A percentile compares a stretch with the other conserved stretches of the same genome.
Conservation (phyloP, 53 echinoderm and acorn worm species). For the Hippasteria phrygiana region DNA sequence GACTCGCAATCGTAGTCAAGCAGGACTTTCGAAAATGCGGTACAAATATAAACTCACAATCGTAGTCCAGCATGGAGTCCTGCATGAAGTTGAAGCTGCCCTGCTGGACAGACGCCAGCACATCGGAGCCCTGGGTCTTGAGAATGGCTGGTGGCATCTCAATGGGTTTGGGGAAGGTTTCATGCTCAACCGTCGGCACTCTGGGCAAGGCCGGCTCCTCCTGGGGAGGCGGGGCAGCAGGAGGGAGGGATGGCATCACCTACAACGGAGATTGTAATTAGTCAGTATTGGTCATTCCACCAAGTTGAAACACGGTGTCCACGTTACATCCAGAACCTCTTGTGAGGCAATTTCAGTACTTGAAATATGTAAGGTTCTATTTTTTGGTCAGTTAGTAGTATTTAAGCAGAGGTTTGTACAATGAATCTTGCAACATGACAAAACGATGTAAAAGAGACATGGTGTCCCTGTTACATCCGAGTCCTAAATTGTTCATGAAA, state of each 20-base stretch:
- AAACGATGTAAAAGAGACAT: too few species aligned
- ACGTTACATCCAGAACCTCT: too few species aligned
- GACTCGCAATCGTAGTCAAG: background rate
- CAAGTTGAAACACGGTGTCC: background rate
- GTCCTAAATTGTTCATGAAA: too few species aligned
- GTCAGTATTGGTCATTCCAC: background rate
- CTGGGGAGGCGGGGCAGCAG: constrained; percentile 10
- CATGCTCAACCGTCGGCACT: constrained; percentile 34
- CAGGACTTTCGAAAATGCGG: background rate
- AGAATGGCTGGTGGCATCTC: constrained; percentile 80
- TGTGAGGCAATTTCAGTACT: too few species aligned
- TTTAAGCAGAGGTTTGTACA: too few species aligned
- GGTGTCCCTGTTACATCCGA: too few species aligned
- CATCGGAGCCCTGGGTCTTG: constrained; percentile 72
- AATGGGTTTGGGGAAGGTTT: constrained; percentile 82
- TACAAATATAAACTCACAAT: constrained; percentile 71
- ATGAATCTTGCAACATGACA: too few species aligned
- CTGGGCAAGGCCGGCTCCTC: constrained; percentile 26
- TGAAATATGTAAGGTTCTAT: too few species aligned
- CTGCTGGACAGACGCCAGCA: constrained; percentile 83
- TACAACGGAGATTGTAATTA: background rate
- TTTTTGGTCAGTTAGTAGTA: too few species aligned
- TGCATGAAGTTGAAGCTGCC: constrained; percentile 96
- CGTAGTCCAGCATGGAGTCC: constrained; percentile 92
- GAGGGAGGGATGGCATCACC: constrained; percentile 55